Percentiles rank a stretch among this genome's conserved stretches.
Evolutionary conservation across 2,797 vertebrate genomes (phyloP).

Genomic region (Sphaeramia orbicularis): DNA sequence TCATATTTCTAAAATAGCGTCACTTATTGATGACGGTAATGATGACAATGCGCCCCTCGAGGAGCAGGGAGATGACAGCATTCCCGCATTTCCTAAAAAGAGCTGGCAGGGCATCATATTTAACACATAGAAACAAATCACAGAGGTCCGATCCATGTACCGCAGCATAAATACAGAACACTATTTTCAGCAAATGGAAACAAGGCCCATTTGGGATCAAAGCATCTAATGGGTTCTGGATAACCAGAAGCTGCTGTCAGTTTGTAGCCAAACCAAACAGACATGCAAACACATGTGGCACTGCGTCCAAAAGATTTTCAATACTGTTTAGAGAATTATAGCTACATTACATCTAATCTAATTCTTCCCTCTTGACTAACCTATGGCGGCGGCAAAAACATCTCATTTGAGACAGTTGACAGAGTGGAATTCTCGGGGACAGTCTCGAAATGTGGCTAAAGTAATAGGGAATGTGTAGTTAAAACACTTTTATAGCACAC

Average conservation of each 20-base stretch:
- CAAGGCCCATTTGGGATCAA: constrained; percentile 88
- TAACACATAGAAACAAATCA: constrained; percentile 83
- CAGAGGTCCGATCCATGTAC: constrained; percentile 81
- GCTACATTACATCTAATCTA: constrained; percentile 58
- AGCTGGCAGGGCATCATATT: constrained; percentile 83
- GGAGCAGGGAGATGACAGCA: constrained; percentile 37
- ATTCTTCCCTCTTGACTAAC: constrained; percentile 39
- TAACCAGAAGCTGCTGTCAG: constrained; percentile 90
- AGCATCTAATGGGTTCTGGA: constrained; percentile 88
- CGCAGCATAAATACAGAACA: constrained; percentile 86
- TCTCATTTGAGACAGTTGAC: constrained; percentile 13
- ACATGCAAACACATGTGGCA: constrained; percentile 89
- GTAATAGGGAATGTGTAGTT: constrained; percentile 5
- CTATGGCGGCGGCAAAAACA: constrained; percentile 30
- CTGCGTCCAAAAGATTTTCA: constrained; percentile 82
- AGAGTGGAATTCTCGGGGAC: constrained; percentile 18
- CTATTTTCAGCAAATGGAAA: constrained; percentile 87
- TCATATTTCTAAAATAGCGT: constrained; percentile 35
- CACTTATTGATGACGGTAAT: constrained; percentile 41
- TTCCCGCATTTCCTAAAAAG: constrained; percentile 41
- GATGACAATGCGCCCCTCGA: constrained; percentile 12
- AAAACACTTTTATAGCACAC: constrained; percentile 35
- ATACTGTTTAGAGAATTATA: constrained; percentile 69
- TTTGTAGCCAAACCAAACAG: constrained; percentile 90
- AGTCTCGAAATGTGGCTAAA: constrained; percentile 24